phyloP scores from a whole-genome alignment of 2,797 vertebrate species.

The Karalla daura region DNA sequence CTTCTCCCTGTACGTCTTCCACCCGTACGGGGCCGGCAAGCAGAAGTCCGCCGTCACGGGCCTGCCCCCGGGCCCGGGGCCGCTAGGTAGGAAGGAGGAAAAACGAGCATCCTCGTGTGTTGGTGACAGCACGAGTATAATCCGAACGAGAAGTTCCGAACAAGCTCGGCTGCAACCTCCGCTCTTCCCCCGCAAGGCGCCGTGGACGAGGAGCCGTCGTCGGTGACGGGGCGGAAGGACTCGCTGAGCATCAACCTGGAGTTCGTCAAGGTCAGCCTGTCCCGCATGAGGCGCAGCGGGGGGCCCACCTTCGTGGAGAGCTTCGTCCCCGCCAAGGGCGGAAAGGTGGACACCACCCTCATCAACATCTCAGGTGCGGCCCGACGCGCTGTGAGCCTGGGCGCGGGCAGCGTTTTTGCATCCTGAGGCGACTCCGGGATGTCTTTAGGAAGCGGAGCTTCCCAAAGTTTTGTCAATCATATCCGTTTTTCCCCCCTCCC shows the following conservation, averaged over 20 bases:
- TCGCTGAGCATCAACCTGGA: slow-evolving; percentile 98
- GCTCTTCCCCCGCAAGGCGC: slow-evolving; percentile 83
- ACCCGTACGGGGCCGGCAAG: slow-evolving; percentile 97
- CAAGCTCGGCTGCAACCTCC: no score
- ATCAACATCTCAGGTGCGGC: slow-evolving; percentile 97
- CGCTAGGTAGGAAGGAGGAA: slow-evolving; percentile 57
- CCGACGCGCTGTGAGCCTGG: no score
- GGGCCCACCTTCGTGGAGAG: slow-evolving; percentile 93
- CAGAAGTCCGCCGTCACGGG: slow-evolving; percentile 94
- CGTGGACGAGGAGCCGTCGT: slow-evolving; percentile 95
- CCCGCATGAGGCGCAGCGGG: slow-evolving; percentile 93
- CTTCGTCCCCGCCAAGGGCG: slow-evolving; percentile 88
- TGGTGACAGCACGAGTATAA: no score
- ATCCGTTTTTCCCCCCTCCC: no score
- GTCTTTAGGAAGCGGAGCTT: neutral
- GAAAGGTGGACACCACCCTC: slow-evolving; percentile 96
- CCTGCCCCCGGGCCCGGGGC: slow-evolving; percentile 86
- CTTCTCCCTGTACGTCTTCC: slow-evolving; percentile 98
- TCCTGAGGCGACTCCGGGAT: no score
- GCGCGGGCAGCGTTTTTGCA: no score
- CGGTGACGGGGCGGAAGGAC: slow-evolving; percentile 97
- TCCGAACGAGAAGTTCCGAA: no score
- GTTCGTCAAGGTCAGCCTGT: slow-evolving; percentile 98
- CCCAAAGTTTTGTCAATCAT: neutral
- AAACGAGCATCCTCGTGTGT: no score